Percentiles rank a stretch among this genome's conserved stretches.
These are phyloP conservation scores for Drosophila ezoana DNA, from an alignment of 2,888 invertebrate genomes.

Conservation along the genomic window DNA sequence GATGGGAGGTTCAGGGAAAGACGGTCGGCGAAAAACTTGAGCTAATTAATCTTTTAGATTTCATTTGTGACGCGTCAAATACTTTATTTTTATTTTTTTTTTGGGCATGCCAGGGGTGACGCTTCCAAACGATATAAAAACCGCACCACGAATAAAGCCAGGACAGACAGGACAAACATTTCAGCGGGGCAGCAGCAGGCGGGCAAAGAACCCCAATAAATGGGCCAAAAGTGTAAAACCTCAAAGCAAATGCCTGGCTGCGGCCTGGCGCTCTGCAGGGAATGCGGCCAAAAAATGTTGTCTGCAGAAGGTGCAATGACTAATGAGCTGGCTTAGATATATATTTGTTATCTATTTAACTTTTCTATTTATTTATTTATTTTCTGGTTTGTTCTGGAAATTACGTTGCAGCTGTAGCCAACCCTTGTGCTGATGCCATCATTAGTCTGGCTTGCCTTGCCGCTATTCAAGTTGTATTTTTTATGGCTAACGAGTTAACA, in stretches of 20 bases:
- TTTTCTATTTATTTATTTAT: conserved; percentile 10
- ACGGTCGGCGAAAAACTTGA: conserved; percentile 68
- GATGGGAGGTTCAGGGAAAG: conserved; percentile 28
- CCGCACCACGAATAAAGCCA: conserved; percentile 52
- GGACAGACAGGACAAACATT: conserved; percentile 12
- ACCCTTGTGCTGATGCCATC: conserved; percentile 3
- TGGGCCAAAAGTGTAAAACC: conserved; percentile 75
- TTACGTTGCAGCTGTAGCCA: conserved; percentile 12
- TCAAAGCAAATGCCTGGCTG: conserved; percentile 54
- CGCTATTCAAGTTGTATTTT: background rate
- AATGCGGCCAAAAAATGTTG: conserved; percentile 19
- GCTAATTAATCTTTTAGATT: conserved; percentile 80
- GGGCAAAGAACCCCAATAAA: conserved; percentile 54
- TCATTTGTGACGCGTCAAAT: conserved; percentile 79
- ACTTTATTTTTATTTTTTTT: conserved; percentile 55
- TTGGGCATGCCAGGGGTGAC: conserved; percentile 67
- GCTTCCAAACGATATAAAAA: conserved; percentile 71
- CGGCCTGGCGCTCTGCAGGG: conserved; percentile 42
- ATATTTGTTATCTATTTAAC: conserved; percentile 9
- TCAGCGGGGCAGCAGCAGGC: conserved; percentile 12
- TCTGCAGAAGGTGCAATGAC: conserved; percentile 58
- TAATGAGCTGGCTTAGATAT: conserved; percentile 66
- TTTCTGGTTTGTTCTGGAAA: conserved; percentile 9
- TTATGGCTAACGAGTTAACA: background rate
- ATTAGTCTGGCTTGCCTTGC: background rate